phyloP scores from a whole-genome alignment of 2,888 invertebrate species.

The Brachylomia viminalis region DNA sequence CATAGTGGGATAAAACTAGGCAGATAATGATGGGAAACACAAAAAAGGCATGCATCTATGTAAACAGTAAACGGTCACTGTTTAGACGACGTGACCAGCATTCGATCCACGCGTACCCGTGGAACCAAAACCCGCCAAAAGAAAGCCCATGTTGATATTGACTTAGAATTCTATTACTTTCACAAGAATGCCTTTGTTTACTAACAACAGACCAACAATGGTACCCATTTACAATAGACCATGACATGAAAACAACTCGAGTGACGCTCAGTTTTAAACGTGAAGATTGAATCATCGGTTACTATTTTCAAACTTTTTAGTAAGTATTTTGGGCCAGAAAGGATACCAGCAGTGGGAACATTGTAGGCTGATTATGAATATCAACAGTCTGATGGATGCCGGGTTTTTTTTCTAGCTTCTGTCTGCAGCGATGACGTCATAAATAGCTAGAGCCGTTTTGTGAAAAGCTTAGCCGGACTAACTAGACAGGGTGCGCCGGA shows the following conservation, averaged over 20 bases:
- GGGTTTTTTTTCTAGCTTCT: neutral
- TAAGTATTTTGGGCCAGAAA: neutral
- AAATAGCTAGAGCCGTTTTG: neutral
- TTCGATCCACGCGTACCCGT: neutral
- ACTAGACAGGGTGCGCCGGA: conserved; percentile 1
- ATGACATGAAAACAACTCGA: conserved; percentile 56
- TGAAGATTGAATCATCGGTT: conserved; percentile 23
- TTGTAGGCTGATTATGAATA: neutral
- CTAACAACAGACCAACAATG: conserved; percentile 56
- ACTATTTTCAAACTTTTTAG: conserved; percentile 14
- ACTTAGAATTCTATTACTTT: conserved; percentile 45
- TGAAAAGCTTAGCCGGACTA: neutral
- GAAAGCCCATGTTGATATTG: conserved; percentile 47
- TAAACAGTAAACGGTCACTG: neutral
- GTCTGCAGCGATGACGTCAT: too few species aligned
- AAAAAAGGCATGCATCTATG: neutral
- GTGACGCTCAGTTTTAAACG: conserved; percentile 24
- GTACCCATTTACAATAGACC: conserved; percentile 49
- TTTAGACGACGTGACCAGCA: neutral
- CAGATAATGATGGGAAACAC: neutral
- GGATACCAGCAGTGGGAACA: neutral
- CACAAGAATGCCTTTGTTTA: conserved; percentile 57
- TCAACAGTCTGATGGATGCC: neutral
- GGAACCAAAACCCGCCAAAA: neutral
- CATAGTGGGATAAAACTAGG: neutral